These are phyloP conservation scores for Stomatorhinus walkeri DNA, from an alignment of 2,797 vertebrate species.

Conservation along the genomic window DNA sequence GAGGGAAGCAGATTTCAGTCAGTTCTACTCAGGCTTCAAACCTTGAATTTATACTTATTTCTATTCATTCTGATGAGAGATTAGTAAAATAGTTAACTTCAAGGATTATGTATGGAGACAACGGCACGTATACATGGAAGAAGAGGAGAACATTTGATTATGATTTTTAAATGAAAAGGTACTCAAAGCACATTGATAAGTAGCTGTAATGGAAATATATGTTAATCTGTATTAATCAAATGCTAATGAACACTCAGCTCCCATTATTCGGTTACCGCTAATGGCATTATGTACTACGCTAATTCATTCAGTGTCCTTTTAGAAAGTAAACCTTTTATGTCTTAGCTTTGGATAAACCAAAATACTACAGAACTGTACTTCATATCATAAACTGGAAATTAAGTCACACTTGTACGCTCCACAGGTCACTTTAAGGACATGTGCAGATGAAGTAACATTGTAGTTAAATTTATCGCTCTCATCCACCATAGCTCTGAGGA, in stretches of 20 bases:
- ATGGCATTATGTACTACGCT: background rate
- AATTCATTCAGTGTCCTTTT: background rate
- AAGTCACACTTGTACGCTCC: background rate
- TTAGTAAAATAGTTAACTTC: background rate
- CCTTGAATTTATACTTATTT: background rate
- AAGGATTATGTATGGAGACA: background rate
- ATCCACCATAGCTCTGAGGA: background rate
- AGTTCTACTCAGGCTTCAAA: background rate
- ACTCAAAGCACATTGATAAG: background rate
- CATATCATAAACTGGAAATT: background rate
- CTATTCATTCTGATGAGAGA: background rate
- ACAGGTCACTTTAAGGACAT: background rate
- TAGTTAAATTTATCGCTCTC: background rate
- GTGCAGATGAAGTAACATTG: background rate
- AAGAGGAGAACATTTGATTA: background rate
- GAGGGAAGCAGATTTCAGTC: background rate
- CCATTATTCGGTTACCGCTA: background rate
- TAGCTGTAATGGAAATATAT: constrained; percentile 12
- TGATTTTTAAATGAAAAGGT: background rate
- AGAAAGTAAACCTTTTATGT: background rate
- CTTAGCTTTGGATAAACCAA: background rate
- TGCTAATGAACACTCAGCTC: constrained; percentile 7
- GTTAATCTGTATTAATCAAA: constrained; percentile 11
- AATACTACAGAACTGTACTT: background rate
- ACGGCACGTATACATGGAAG: background rate